Conservation (phyloP, 2,888 invertebrate species). For the Caenorhabditis uteleia region DNA sequence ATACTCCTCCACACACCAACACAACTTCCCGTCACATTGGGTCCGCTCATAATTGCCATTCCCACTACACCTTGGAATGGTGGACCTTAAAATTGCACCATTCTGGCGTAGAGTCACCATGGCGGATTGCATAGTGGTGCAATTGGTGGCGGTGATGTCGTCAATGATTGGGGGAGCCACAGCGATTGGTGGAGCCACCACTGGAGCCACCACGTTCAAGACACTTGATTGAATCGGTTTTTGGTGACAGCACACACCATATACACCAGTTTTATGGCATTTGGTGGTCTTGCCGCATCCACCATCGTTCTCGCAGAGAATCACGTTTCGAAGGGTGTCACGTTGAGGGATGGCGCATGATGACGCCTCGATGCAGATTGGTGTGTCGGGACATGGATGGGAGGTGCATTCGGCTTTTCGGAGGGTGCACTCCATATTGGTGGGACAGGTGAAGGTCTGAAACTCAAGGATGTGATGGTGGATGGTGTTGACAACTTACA, state of each 20-base stretch:
- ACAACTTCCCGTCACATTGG: constrained; percentile 38
- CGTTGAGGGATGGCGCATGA: constrained; percentile 26
- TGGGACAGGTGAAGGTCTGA: constrained; percentile 36
- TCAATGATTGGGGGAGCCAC: constrained; percentile 13
- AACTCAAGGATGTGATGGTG: neutral
- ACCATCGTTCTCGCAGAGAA: constrained; percentile 26
- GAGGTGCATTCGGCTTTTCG: constrained; percentile 33
- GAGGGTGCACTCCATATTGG: constrained; percentile 32
- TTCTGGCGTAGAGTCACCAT: constrained; percentile 26
- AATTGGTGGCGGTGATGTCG: constrained; percentile 36
- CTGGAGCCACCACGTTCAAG: constrained; percentile 23
- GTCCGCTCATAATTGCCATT: constrained; percentile 33
- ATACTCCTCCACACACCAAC: constrained; percentile 54
- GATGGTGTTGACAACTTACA: constrained; percentile 15
- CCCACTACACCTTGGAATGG: constrained; percentile 26
- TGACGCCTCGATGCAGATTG: constrained; percentile 15
- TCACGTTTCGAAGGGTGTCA: constrained; percentile 24
- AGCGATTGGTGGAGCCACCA: constrained; percentile 11
- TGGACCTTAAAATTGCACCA: constrained; percentile 32
- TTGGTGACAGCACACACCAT: constrained; percentile 17
- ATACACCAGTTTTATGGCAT: too few species aligned
- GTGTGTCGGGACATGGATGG: constrained; percentile 44
- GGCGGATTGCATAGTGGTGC: constrained; percentile 31
- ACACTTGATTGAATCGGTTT: constrained; percentile 21
- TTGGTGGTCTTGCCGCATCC: constrained; percentile 30